phyloP scores from a whole-genome alignment of 2,113 vertebrate species.

The Rhinolophus sinicus region DNA sequence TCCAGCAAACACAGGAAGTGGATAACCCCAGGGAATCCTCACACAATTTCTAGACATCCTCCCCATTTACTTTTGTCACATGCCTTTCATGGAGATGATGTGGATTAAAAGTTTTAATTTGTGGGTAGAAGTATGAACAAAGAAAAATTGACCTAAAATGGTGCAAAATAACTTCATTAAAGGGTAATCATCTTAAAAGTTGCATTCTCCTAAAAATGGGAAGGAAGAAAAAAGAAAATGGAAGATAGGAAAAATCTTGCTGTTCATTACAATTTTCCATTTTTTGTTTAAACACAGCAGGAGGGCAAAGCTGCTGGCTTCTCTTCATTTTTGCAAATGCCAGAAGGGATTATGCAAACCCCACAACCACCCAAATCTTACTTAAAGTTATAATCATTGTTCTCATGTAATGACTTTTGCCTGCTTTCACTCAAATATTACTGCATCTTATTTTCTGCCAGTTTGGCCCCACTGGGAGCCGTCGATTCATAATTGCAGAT shows the following conservation, averaged over 20 bases:
- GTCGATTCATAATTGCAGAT: slow-evolving; percentile 80
- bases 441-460: slow-evolving; percentile 82
- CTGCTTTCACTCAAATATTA: slow-evolving; percentile 83
- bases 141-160: slow-evolving; percentile 45
- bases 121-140: slow-evolving; percentile 55
- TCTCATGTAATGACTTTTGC: slow-evolving; percentile 79
- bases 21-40: slow-evolving; percentile 32
- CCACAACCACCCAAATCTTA: slow-evolving; percentile 82
- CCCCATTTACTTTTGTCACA: neutral
- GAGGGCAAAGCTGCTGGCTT: slow-evolving; percentile 85
- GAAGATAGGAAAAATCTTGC: slow-evolving; percentile 82
- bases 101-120: slow-evolving; percentile 44
- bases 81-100: slow-evolving; percentile 42
- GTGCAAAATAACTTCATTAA: slow-evolving; percentile 29
- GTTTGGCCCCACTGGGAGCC: slow-evolving; percentile 75
- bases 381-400: slow-evolving; percentile 84
- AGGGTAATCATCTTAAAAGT: slow-evolving; percentile 44
- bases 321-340: slow-evolving; percentile 73
- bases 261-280: slow-evolving; percentile 85
- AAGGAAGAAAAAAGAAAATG: slow-evolving; percentile 67
- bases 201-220: slow-evolving; percentile 68
- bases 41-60: neutral
- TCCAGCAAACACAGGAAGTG: slow-evolving; percentile 65
- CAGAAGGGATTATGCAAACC: slow-evolving; percentile 85
- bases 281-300: slow-evolving; percentile 85